Conservation (phyloP, 2,888 invertebrate species). For the Apomyelois bistriatella region DNA sequence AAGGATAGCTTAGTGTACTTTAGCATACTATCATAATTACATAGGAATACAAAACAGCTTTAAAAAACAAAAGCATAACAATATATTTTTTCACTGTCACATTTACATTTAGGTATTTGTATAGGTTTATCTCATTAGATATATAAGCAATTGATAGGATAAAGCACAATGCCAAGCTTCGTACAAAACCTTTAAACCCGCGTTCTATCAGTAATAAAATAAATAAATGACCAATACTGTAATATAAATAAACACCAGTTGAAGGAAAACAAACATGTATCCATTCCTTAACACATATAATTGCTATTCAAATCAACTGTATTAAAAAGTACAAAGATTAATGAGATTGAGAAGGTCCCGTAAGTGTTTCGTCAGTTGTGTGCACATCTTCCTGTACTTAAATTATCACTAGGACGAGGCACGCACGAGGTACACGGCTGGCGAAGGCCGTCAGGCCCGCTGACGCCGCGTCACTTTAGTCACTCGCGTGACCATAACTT, state of each 20-base stretch:
- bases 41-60: background rate
- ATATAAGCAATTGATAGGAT: background rate
- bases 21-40: background rate
- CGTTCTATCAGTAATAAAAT: conserved; percentile 2
- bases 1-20: too few species aligned
- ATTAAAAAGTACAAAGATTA: conserved; percentile 53
- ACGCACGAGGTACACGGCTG: conserved; percentile 43
- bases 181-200: background rate
- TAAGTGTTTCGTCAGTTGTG: conserved; percentile 44
- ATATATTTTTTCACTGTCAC: too few species aligned
- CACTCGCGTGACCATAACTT: conserved; percentile 53
- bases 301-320: conserved; percentile 47
- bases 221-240: conserved; percentile 26
- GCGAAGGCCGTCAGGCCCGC: conserved; percentile 28
- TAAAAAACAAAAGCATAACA: too few species aligned
- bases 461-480: conserved; percentile 38
- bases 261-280: conserved; percentile 42
- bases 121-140: too few species aligned
- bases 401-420: conserved; percentile 66
- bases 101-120: too few species aligned
- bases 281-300: conserved; percentile 50
- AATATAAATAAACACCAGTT: conserved; percentile 25
- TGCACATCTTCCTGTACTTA: conserved; percentile 66
- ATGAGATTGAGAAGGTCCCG: conserved; percentile 57
- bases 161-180: background rate